Conservation (phyloP, 1,140 invertebrate genomes). For the Asobara japonica region DNA sequence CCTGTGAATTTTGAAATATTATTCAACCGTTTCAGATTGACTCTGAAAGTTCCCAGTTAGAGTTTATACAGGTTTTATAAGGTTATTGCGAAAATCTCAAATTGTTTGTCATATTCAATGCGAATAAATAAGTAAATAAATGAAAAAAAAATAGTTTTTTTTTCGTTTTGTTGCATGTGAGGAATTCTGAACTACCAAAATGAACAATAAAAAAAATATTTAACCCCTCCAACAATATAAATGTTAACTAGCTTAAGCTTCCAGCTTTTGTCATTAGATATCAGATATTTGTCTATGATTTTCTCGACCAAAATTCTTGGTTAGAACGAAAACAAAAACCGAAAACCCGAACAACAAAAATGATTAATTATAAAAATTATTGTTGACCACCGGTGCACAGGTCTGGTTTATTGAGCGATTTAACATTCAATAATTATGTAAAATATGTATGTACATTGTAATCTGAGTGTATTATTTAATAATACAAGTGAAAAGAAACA, state of each 20-base stretch:
- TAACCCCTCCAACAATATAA: background rate
- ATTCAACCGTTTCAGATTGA: no score
- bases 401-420: slow-evolving; percentile 65
- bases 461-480: slow-evolving; percentile 64
- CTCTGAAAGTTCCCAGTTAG: no score
- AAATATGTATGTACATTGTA: slow-evolving; percentile 67
- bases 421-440: slow-evolving; percentile 62
- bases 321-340: slow-evolving; percentile 26
- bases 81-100: no score
- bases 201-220: background rate
- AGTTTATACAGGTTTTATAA: no score
- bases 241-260: slow-evolving; percentile 20
- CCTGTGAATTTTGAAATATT: no score
- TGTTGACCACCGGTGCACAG: slow-evolving; percentile 56
- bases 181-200: no score
- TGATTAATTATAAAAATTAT: no score
- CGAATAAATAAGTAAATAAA: no score
- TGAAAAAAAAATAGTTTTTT: slow-evolving; percentile 20
- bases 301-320: slow-evolving; percentile 5
- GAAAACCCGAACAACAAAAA: slow-evolving; percentile 27
- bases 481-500: slow-evolving; percentile 39
- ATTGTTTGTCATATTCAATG: no score
- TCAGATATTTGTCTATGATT: slow-evolving; percentile 27
- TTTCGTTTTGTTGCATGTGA: background rate
- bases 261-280: slow-evolving; percentile 33